Evolutionary conservation across 2,888 invertebrate species (phyloP), one percentile per base, ranked within the genome.

Genomic region (Xylophagus ater): DNA sequence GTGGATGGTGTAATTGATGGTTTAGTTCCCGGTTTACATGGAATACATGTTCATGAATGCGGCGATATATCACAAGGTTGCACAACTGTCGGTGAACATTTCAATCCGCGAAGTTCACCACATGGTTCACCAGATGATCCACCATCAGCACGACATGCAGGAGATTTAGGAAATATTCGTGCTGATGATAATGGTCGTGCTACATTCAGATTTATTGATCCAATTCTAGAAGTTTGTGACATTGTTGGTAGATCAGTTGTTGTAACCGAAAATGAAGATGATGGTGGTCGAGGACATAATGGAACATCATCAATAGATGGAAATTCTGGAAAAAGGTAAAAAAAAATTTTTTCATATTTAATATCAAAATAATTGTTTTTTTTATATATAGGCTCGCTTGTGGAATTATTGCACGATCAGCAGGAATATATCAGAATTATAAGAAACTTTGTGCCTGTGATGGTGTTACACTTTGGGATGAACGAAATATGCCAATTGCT

Each of bases 381-480:
- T 32, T 37, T 8, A 32, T 23, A 30, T 43, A 39, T 61, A 84
- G 85, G 41, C 59, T 87, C 34, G 81, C 81, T 0, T 90, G 88
- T 60, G 92, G 90, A 0, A 78, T 92, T 8, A 87, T 92, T 49
- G 90, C 90, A 0, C 72, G 90, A 21, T 85, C 90, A 0, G 84
- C 92, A 0, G 88, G 89, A 1, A 66, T 92, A 7, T 81, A 87
- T 56, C 75, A 88, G 60, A 92, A 92, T 58, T 75, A 80, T 2
- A 92, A 92, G 56, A 76, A 79, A 9, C 80, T 92, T 37, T 92
- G 92, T 65, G 82, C 84, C 2, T 92, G 92, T 63, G 89, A 89
- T 68, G 92, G 92, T 0, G 74, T 85, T 0, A 78, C 84, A 0
- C 71, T 92, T 8, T 92, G 92, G 92, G 87, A 92, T 57, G 92